Conservation (phyloP, 2,888 invertebrate genomes). For the Ctena decussata region DNA sequence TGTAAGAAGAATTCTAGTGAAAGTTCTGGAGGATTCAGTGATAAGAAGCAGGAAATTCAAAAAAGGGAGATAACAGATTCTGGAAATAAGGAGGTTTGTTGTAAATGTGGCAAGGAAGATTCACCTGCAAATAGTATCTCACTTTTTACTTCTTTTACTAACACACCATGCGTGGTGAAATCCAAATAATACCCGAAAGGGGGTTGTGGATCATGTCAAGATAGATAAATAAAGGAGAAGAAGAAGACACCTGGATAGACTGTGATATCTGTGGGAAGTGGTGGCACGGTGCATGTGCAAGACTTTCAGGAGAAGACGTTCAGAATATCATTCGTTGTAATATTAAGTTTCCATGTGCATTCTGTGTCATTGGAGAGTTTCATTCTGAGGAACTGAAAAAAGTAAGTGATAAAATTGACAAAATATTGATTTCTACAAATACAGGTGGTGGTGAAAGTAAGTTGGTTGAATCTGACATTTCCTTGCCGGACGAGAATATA, state of each 20-base stretch:
- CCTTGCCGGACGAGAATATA: neutral
- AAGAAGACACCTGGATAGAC: neutral
- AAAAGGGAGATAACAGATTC: too few species aligned
- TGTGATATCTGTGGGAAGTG: neutral
- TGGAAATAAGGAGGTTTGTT: too few species aligned
- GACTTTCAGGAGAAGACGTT: neutral
- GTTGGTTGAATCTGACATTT: neutral
- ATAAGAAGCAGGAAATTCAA: too few species aligned
- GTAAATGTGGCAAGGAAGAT: neutral
- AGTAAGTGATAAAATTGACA: neutral
- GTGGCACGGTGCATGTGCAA: neutral
- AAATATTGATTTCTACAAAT: neutral
- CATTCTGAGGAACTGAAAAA: neutral
- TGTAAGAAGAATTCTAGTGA: too few species aligned
- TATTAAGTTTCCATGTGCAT: neutral
- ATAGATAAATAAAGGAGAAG: neutral
- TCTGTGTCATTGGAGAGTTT: neutral
- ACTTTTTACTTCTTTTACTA: too few species aligned
- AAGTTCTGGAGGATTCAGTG: too few species aligned
- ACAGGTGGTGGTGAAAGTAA: neutral
- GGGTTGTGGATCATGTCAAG: too few species aligned
- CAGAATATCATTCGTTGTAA: neutral
- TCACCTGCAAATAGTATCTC: neutral
- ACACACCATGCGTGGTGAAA: too few species aligned
- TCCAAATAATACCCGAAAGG: too few species aligned